These are phyloP conservation scores for Reticulitermes lucifugus DNA, from an alignment of 2,888 invertebrate species.

Conservation along the genomic window DNA sequence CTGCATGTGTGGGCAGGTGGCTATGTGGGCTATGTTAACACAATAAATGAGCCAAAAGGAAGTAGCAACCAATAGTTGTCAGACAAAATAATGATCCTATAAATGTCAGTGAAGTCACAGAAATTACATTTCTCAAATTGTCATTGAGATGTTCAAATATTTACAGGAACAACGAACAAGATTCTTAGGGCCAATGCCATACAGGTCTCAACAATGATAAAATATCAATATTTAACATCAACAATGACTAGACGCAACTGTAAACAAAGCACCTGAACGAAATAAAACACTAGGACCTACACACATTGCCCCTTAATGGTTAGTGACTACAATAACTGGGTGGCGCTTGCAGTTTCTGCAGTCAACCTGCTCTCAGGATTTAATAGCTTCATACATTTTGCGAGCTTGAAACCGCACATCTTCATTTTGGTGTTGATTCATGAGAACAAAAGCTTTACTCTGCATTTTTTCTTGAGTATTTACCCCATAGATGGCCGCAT, in stretches of 20 bases:
- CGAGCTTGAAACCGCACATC: constrained; percentile 60
- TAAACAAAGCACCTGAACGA: constrained; percentile 28
- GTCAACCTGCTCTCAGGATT: constrained; percentile 56
- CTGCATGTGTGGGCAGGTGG: too few relatives aligned
- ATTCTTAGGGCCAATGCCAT: background rate
- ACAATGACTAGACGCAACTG: constrained; percentile 44
- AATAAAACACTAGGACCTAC: constrained; percentile 1
- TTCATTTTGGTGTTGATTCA: constrained; percentile 61
- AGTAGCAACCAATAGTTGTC: too few relatives aligned
- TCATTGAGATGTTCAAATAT: background rate
- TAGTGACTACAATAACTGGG: constrained; percentile 52
- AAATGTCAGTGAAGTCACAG: background rate
- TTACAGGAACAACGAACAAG: background rate
- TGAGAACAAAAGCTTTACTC: constrained; percentile 60
- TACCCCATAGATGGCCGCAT: constrained; percentile 63
- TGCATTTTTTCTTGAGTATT: constrained; percentile 61
- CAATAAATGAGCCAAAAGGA: too few relatives aligned
- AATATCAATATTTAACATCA: constrained; percentile 46
- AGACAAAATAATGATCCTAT: background rate
- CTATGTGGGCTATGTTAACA: too few relatives aligned
- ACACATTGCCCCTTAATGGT: constrained; percentile 45
- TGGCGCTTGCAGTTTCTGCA: constrained; percentile 42
- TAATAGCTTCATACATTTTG: constrained; percentile 59
- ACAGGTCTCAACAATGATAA: constrained; percentile 44
- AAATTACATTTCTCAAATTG: background rate